A percentile compares a stretch with the other conserved stretches of the same genome.
phyloP scores from a whole-genome alignment of 2,797 vertebrate genomes.

The Eulemur rubriventer region DNA sequence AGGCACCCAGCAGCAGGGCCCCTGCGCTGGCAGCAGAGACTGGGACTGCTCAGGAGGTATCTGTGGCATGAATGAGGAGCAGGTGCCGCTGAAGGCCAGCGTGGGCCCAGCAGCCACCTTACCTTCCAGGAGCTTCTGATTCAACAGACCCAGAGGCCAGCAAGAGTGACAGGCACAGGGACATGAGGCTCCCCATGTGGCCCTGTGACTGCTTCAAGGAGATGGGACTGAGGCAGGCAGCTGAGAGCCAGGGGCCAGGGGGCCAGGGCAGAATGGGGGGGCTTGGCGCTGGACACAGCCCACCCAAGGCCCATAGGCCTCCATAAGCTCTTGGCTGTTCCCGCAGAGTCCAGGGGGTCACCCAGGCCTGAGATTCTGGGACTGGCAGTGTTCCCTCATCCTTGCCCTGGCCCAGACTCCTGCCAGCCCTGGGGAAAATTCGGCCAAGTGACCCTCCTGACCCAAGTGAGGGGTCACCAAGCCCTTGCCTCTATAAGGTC shows the following conservation, averaged over 20 bases:
- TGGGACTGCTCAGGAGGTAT: no score
- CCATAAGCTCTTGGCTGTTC: background rate
- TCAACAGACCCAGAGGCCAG: background rate
- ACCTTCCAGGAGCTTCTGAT: background rate
- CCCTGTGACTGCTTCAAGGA: background rate
- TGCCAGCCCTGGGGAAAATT: background rate
- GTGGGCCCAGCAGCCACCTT: background rate
- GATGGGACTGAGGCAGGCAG: background rate
- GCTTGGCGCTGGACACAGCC: background rate
- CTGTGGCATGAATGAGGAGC: background rate
- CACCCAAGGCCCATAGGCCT: background rate
- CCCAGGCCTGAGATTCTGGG: background rate
- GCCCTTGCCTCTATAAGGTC: background rate
- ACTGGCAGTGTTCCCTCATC: background rate
- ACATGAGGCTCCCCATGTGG: no score
- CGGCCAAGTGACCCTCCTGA: background rate
- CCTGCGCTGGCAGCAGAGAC: background rate
- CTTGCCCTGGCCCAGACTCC: background rate
- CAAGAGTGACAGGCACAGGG: background rate
- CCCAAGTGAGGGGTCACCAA: no score
- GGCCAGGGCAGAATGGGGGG: background rate
- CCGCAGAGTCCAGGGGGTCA: background rate
- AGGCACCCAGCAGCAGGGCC: background rate
- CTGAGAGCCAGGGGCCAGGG: background rate
- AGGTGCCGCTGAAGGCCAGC: background rate